A percentile compares a stretch with the other conserved stretches of the same genome.
These are phyloP conservation scores for Acronicta leporina DNA, from an alignment of 2,888 invertebrate genomes.

Conservation along the genomic window DNA sequence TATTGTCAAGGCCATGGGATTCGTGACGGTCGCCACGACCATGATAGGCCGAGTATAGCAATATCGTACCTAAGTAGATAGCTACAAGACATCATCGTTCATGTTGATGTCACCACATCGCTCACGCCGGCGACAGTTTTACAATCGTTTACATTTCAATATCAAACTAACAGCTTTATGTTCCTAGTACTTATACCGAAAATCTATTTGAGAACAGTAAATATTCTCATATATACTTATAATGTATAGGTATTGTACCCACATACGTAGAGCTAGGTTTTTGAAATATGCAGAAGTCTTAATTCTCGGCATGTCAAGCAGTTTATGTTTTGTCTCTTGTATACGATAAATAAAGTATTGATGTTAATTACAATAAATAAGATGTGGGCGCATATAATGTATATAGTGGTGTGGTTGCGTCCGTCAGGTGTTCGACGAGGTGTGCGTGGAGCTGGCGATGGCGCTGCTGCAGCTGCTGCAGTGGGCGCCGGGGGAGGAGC, in stretches of 20 bases:
- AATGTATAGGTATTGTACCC: too few relatives aligned
- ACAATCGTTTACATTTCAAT: background rate
- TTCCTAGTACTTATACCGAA: background rate
- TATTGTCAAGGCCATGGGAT: too few relatives aligned
- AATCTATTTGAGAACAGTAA: too few relatives aligned
- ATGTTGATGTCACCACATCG: background rate
- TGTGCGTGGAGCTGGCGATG: constrained; percentile 97
- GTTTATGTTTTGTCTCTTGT: background rate
- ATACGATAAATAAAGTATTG: too few relatives aligned
- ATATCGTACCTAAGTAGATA: background rate
- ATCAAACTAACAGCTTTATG: constrained; percentile 1
- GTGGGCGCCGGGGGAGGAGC: constrained; percentile 93
- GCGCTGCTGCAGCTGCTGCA: constrained; percentile 96
- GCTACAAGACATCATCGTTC: background rate
- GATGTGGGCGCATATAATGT: too few relatives aligned
- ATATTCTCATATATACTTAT: too few relatives aligned
- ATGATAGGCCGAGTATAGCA: too few relatives aligned
- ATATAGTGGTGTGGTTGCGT: background rate
- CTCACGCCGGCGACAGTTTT: background rate
- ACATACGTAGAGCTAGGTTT: too few relatives aligned
- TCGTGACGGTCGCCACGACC: too few relatives aligned
- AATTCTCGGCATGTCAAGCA: constrained; percentile 1
- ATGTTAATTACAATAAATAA: too few relatives aligned
- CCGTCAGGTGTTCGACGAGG: constrained; percentile 96
- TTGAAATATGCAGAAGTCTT: too few relatives aligned